phyloP scores from a whole-genome alignment of 2,113 vertebrate species.

The Malurus cyaneus region DNA sequence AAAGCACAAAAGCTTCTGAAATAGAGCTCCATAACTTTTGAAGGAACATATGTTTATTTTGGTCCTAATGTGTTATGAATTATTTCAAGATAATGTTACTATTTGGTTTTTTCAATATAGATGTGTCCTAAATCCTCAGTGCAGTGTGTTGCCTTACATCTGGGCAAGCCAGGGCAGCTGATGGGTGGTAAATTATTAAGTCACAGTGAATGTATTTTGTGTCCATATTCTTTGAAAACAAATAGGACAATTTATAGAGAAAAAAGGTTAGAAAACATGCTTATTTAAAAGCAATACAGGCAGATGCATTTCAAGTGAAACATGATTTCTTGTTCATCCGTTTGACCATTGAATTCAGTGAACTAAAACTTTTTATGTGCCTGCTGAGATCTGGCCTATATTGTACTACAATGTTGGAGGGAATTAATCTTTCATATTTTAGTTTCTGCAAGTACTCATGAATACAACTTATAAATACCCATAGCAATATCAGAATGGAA shows the following conservation, averaged over 20 bases:
- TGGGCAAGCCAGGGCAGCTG: not conserved
- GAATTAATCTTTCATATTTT: not conserved
- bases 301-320: not conserved
- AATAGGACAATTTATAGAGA: not conserved
- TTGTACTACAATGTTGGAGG: not conserved
- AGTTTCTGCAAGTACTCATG: not conserved
- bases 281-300: not conserved
- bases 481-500: not conserved
- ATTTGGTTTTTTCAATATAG: not conserved
- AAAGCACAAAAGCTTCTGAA: not conserved
- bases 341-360: not conserved
- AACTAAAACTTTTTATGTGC: not conserved
- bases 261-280: not conserved
- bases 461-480: not conserved
- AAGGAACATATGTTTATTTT: not conserved
- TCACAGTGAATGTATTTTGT: not conserved
- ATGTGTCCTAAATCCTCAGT: not conserved
- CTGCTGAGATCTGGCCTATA: constrained; percentile 10
- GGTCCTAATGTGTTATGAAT: not conserved
- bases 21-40: not conserved
- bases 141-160: not conserved
- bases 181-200: not conserved
- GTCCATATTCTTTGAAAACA: not conserved
- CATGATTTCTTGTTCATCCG: not conserved
- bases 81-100: not conserved